These are phyloP conservation scores for Anguilla megastoma DNA, from an alignment of 2,797 vertebrate species.

Conservation along the genomic window DNA sequence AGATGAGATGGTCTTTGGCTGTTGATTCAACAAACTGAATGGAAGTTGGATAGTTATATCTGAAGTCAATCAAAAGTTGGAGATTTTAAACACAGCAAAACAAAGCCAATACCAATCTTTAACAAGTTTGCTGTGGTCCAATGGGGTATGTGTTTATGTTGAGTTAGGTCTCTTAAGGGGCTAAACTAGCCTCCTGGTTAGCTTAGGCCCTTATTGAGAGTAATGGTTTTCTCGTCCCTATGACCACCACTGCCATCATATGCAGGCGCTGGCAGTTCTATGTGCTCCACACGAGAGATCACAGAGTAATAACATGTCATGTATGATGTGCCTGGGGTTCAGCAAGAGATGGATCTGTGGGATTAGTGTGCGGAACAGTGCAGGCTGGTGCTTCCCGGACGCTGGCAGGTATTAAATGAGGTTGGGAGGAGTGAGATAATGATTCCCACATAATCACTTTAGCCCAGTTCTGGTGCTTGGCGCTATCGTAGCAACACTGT, in stretches of 20 bases:
- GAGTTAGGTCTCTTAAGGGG: not conserved
- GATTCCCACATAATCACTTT: conserved; percentile 74
- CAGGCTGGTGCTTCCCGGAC: conserved; percentile 51
- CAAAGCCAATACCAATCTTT: not conserved
- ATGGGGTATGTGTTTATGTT: not conserved
- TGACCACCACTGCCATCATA: not conserved
- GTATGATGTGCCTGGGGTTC: not conserved
- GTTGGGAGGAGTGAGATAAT: conserved; percentile 71
- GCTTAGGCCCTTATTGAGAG: not conserved
- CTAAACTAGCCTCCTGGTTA: not conserved
- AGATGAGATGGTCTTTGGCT: not conserved
- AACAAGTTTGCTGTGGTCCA: not conserved
- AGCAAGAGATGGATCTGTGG: conserved; percentile 1
- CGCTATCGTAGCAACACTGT: conserved; percentile 70
- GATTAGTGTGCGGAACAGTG: conserved; percentile 24
- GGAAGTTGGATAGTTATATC: not conserved
- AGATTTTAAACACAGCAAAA: not conserved
- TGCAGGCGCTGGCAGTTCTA: not conserved
- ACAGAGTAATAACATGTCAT: conserved; percentile 23
- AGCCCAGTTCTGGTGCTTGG: conserved; percentile 70
- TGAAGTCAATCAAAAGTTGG: not conserved
- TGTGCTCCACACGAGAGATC: conserved; percentile 8
- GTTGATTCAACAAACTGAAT: not conserved
- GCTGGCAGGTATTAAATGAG: conserved; percentile 73
- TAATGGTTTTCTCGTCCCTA: not conserved